Evolutionary conservation across 2,113 vertebrate genomes (phyloP).

Genomic region (Procapra przewalskii): DNA sequence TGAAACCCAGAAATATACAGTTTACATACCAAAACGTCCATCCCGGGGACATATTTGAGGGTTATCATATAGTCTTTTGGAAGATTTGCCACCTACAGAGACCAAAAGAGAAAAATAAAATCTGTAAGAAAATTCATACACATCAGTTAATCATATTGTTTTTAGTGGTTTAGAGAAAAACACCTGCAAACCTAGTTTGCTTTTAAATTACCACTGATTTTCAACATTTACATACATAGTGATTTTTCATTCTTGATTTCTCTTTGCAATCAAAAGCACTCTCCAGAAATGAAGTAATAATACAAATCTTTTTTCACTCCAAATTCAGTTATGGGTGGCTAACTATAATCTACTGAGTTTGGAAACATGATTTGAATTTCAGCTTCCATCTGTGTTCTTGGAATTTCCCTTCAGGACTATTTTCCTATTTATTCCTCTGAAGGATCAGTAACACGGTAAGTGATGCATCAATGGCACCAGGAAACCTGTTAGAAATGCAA

Average conservation of each 20-base stretch:
- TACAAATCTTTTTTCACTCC: not conserved
- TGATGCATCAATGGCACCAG: not conserved
- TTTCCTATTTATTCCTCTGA: not conserved
- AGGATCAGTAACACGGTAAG: not conserved
- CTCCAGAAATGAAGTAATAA: not conserved
- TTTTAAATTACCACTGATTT: not conserved
- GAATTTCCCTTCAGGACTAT: constrained; percentile 9
- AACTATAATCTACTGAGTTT: not conserved
- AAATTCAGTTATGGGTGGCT: not conserved
- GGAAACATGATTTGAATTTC: constrained; percentile 22
- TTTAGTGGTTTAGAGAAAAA: not conserved
- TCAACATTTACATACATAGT: not conserved
- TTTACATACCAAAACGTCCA: constrained; percentile 84
- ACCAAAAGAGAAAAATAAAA: not conserved
- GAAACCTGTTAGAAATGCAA: not conserved
- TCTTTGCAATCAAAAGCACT: not conserved
- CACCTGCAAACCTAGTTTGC: not conserved
- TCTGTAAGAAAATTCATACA: constrained; percentile 15
- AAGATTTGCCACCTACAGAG: constrained; percentile 85
- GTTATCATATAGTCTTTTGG: constrained; percentile 87
- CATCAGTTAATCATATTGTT: not conserved
- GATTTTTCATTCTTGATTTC: not conserved
- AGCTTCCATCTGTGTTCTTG: not conserved
- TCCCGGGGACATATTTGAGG: constrained; percentile 85
- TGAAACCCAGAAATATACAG: constrained; percentile 38